Evolutionary conservation across 2,113 vertebrate species (phyloP).

Genomic region (Bombycilla garrulus): DNA sequence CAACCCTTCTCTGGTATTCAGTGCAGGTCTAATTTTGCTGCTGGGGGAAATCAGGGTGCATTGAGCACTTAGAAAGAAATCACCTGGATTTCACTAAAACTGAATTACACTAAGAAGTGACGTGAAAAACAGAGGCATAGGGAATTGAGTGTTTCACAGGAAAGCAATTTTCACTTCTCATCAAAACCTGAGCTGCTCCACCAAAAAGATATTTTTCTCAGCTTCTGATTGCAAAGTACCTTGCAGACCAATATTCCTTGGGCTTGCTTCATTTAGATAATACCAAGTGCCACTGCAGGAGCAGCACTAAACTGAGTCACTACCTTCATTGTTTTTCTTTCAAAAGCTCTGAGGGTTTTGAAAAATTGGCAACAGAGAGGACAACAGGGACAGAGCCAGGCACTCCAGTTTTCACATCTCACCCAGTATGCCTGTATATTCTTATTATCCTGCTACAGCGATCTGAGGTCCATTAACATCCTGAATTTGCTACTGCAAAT

Average conservation of each 20-base stretch:
- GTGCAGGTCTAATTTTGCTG: neutral
- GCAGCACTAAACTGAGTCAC: slow-evolving; percentile 6
- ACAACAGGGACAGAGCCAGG: neutral
- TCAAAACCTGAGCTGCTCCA: neutral
- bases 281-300: neutral
- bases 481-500: neutral
- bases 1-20: neutral
- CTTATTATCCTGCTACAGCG: neutral
- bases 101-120: neutral
- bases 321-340: neutral
- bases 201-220: neutral
- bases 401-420: neutral
- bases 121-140: neutral
- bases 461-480: neutral
- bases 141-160: neutral
- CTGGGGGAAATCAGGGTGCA: neutral
- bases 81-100: neutral
- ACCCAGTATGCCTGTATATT: neutral
- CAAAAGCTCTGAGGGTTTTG: neutral
- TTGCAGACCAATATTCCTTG: neutral
- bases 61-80: neutral
- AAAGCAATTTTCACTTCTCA: slow-evolving; percentile 11
- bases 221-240: slow-evolving; percentile 12
- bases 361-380: neutral
- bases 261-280: slow-evolving; percentile 14